Conservation (phyloP, 1,140 invertebrate species). For the Micrasema minimum region DNA sequence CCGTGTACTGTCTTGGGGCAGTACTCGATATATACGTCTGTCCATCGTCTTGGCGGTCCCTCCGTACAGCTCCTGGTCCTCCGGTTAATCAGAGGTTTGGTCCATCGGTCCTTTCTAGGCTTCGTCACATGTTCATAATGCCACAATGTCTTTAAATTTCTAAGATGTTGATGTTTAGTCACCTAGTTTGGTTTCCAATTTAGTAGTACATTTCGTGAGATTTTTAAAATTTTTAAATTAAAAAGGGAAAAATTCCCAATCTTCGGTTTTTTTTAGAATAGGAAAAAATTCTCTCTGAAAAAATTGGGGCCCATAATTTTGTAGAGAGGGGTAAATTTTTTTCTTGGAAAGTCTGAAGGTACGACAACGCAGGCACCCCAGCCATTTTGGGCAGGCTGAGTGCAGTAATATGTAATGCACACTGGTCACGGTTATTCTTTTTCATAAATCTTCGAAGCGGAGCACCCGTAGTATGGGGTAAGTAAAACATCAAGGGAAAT, state of each 20-base stretch:
- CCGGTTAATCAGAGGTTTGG: too few species aligned
- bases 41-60: too few species aligned
- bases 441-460: conserved; percentile 81
- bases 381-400: conserved; percentile 96
- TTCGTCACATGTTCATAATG: too few species aligned
- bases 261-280: conserved; percentile 88
- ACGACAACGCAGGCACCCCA: conserved; percentile 92
- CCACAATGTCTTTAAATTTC: too few species aligned
- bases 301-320: conserved; percentile 87
- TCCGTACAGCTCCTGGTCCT: too few species aligned
- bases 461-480: conserved; percentile 92
- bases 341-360: conserved; percentile 82
- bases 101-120: too few species aligned
- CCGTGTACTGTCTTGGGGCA: too few species aligned
- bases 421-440: conserved; percentile 87
- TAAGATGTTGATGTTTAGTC: too few species aligned
- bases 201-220: too few species aligned
- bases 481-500: conserved; percentile 84
- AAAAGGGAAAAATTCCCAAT: conserved; percentile 70
- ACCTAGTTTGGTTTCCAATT: too few species aligned
- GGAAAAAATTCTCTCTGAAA: conserved; percentile 84
- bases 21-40: too few species aligned
- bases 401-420: conserved; percentile 91
- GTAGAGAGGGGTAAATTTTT: conserved; percentile 88
- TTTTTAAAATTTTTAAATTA: conserved; percentile 42